phyloP scores from a whole-genome alignment of 2,888 invertebrate genomes.

The Entomobrya multifasciata region DNA sequence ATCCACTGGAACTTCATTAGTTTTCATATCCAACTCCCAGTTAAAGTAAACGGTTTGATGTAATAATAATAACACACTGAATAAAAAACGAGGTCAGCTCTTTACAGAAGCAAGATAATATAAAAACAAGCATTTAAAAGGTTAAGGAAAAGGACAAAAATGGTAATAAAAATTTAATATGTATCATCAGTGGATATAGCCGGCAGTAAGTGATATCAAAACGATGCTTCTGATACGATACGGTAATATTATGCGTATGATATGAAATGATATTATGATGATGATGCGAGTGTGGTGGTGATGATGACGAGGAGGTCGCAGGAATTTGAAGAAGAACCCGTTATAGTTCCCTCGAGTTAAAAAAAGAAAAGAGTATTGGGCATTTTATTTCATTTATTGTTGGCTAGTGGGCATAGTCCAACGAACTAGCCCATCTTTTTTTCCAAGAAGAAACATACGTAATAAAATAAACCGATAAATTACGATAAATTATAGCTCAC shows the following conservation, averaged over 20 bases:
- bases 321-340: slow-evolving; percentile 57
- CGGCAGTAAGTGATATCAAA: slow-evolving; percentile 8
- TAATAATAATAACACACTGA: slow-evolving; percentile 59
- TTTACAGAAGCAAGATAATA: slow-evolving; percentile 55
- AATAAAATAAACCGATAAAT: slow-evolving; percentile 67
- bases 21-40: neutral
- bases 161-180: slow-evolving; percentile 66
- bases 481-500: slow-evolving; percentile 68
- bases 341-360: slow-evolving; percentile 66
- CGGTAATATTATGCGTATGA: slow-evolving; percentile 64
- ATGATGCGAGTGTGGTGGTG: slow-evolving; percentile 14
- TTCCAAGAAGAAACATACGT: slow-evolving; percentile 15
- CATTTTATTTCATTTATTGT: slow-evolving; percentile 34
- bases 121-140: slow-evolving; percentile 53
- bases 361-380: slow-evolving; percentile 30
- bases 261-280: slow-evolving; percentile 55
- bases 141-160: slow-evolving; percentile 53
- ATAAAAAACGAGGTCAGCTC: slow-evolving; percentile 55
- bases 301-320: slow-evolving; percentile 55
- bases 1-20: neutral
- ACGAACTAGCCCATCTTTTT: slow-evolving; percentile 1
- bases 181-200: slow-evolving; percentile 39
- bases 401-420: slow-evolving; percentile 34
- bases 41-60: slow-evolving; percentile 66
- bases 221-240: slow-evolving; percentile 39